A percentile compares a stretch with the other conserved stretches of the same genome.
Evolutionary conservation across 1,140 invertebrate species (phyloP).

Genomic region (Psilanteris sp.): DNA sequence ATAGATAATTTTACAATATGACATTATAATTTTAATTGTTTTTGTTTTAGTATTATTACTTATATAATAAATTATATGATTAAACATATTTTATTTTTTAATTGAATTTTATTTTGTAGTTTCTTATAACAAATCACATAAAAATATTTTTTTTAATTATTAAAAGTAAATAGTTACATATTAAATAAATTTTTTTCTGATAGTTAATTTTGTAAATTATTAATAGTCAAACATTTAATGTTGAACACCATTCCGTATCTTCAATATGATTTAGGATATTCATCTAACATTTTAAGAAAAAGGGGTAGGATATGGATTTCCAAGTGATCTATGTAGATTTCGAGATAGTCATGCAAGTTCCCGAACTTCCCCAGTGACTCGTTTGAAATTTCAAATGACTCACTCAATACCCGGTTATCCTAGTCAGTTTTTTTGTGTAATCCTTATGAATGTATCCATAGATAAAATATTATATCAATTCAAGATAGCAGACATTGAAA

Average conservation of each 20-base stretch:
- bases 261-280: constrained; percentile 50
- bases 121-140: too few relatives aligned
- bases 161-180: too few relatives aligned
- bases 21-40: too few relatives aligned
- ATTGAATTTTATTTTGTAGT: too few relatives aligned
- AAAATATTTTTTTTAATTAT: too few relatives aligned
- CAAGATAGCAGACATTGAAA: constrained; percentile 18
- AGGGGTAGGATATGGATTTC: constrained; percentile 38
- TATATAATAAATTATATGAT: too few relatives aligned
- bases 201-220: too few relatives aligned
- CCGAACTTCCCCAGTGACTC: constrained; percentile 42
- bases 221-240: constrained; percentile 45
- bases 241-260: constrained; percentile 37
- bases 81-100: too few relatives aligned
- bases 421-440: constrained; percentile 37
- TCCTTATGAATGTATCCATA: constrained; percentile 5
- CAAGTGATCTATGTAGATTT: constrained; percentile 53
- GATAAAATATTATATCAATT: constrained; percentile 34
- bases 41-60: too few relatives aligned
- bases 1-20: too few relatives aligned
- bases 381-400: constrained; percentile 51
- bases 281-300: constrained; percentile 46
- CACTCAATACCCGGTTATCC: constrained; percentile 22
- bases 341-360: constrained; percentile 32
- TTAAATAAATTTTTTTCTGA: too few relatives aligned